Percentiles rank a stretch among this genome's conserved stretches.
Evolutionary conservation across 2,888 invertebrate genomes (phyloP).

Genomic region (Eristalinus aeneus): DNA sequence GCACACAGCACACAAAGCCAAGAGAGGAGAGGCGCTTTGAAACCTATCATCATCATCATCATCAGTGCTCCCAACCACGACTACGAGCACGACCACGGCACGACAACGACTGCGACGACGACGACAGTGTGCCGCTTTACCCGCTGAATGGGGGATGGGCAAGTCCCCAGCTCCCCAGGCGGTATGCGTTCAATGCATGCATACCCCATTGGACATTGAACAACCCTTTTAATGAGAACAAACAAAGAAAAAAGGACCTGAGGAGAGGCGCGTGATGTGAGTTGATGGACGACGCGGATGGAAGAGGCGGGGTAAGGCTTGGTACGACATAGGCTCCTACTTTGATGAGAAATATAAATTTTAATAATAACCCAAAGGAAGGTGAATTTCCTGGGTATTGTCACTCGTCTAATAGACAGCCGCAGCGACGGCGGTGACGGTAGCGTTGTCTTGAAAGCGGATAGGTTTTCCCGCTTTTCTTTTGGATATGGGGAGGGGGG

Average conservation of each 20-base stretch:
- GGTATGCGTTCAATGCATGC: conserved; percentile 54
- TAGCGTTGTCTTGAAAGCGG: neutral
- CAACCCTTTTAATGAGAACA: conserved; percentile 66
- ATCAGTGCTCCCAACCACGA: conserved; percentile 28
- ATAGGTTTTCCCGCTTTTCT: too few species aligned
- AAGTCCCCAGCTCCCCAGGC: conserved; percentile 73
- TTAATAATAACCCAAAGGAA: conserved; percentile 56
- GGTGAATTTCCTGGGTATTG: conserved; percentile 19
- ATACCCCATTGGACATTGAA: conserved; percentile 62
- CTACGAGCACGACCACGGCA: conserved; percentile 1
- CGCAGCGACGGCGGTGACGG: neutral
- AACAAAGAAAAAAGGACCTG: conserved; percentile 60
- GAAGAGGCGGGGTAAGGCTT: neutral
- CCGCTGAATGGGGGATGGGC: neutral
- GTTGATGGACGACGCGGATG: neutral
- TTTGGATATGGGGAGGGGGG: neutral
- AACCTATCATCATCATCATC: conserved; percentile 41
- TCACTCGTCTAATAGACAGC: neutral
- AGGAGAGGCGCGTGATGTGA: neutral
- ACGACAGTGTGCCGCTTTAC: conserved; percentile 15
- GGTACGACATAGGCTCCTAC: neutral
- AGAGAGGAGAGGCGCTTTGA: conserved; percentile 11
- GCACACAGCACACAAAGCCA: neutral
- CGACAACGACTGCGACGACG: neutral
- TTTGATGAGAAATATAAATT: conserved; percentile 62